Conservation (phyloP, 2,797 vertebrate species). For the Threskiornis aethiopicus region DNA sequence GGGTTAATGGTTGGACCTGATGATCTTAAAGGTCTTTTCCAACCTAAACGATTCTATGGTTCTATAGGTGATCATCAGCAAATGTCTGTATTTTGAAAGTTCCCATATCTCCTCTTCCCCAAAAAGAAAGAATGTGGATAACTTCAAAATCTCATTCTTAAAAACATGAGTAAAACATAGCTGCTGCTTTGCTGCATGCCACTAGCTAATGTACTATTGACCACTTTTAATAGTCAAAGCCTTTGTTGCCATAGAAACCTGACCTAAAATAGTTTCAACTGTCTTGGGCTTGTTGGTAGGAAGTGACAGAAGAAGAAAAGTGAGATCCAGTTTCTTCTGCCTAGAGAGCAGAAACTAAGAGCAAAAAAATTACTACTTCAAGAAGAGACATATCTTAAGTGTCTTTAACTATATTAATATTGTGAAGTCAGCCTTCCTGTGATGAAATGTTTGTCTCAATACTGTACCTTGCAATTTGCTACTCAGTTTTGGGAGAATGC, state of each 20-base stretch:
- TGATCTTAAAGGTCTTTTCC: no score
- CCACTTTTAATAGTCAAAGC: constrained; percentile 5
- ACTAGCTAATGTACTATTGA: constrained; percentile 1
- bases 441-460: not conserved
- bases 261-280: constrained; percentile 33
- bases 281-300: not conserved
- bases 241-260: constrained; percentile 26
- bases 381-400: not conserved
- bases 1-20: no score
- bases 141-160: not conserved
- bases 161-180: not conserved
- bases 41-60: no score
- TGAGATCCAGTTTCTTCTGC: not conserved
- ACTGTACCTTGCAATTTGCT: not conserved
- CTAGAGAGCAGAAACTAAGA: not conserved
- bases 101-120: not conserved
- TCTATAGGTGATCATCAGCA: not conserved
- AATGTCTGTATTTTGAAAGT: not conserved
- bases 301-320: not conserved
- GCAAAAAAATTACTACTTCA: not conserved
- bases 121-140: not conserved
- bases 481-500: not conserved
- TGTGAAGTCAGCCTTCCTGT: not conserved
- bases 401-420: not conserved
- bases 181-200: not conserved